A percentile compares a stretch with the other conserved stretches of the same genome.
phyloP scores from a whole-genome alignment of 2,888 invertebrate species.

The Nineta flava region DNA sequence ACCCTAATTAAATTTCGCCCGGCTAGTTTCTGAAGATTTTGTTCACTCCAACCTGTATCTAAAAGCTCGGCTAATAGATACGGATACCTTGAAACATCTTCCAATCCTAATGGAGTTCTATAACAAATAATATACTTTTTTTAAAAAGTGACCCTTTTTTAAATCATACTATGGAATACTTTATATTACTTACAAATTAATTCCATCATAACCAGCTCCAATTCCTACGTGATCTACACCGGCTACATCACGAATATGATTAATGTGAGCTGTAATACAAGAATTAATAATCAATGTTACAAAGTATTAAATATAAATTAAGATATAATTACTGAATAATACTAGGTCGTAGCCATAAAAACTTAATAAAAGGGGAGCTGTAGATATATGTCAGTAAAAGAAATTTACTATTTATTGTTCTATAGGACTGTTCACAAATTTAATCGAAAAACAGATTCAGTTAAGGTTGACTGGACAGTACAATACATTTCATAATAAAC shows the following conservation, averaged over 20 bases:
- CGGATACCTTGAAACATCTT: constrained; percentile 40
- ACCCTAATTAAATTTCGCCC: constrained; percentile 38
- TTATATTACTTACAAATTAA: constrained; percentile 53
- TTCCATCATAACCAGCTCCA: constrained; percentile 69
- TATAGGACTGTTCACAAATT: too few species aligned
- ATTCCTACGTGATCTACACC: constrained; percentile 68
- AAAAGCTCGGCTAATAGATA: constrained; percentile 35
- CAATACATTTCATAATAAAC: too few species aligned
- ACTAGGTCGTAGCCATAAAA: background rate
- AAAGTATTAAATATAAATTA: background rate
- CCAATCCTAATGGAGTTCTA: constrained; percentile 35
- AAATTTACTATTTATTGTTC: too few species aligned
- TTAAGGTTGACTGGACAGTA: too few species aligned
- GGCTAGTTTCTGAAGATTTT: constrained; percentile 36
- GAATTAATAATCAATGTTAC: background rate
- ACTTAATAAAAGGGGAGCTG: too few species aligned
- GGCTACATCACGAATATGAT: constrained; percentile 60
- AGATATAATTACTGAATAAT: background rate
- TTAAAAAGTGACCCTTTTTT: background rate
- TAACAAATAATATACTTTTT: constrained; percentile 9
- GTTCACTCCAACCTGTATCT: constrained; percentile 33
- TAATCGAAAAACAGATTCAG: too few species aligned
- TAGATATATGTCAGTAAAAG: too few species aligned
- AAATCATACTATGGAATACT: background rate
- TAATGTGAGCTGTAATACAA: constrained; percentile 54